phyloP scores from a whole-genome alignment of 2,797 vertebrate species.

The Lepilemur ruficaudatus region DNA sequence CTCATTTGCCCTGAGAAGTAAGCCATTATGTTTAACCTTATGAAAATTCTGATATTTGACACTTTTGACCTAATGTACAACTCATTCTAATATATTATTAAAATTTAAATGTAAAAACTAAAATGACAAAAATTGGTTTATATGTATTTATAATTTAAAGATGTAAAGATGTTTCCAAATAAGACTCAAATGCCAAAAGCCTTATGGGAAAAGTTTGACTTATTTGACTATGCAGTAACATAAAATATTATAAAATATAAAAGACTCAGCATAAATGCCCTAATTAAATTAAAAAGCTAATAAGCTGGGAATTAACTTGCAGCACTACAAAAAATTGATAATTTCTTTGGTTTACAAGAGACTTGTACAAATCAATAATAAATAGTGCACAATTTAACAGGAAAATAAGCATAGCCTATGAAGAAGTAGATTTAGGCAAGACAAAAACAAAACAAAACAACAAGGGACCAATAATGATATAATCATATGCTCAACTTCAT shows the following conservation, averaged over 20 bases:
- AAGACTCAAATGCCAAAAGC: background rate
- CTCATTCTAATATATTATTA: background rate
- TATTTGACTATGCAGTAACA: background rate
- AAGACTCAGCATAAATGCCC: background rate
- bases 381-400: background rate
- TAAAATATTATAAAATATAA: slow-evolving; percentile 22
- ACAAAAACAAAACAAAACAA: background rate
- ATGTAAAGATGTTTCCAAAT: background rate
- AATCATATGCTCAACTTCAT: background rate
- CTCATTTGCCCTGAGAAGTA: background rate
- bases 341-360: slow-evolving; percentile 6
- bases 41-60: background rate
- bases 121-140: background rate
- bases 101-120: slow-evolving; percentile 32
- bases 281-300: slow-evolving; percentile 28
- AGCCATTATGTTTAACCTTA: background rate
- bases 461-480: background rate
- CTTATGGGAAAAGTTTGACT: background rate
- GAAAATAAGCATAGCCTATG: background rate
- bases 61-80: background rate
- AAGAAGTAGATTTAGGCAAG: background rate
- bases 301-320: background rate
- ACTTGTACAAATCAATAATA: background rate
- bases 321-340: background rate
- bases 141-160: background rate